Base-by-base conservation (phyloP, 2,113 vertebrate genomes). In the Microtus pennsylvanicus region DNA sequence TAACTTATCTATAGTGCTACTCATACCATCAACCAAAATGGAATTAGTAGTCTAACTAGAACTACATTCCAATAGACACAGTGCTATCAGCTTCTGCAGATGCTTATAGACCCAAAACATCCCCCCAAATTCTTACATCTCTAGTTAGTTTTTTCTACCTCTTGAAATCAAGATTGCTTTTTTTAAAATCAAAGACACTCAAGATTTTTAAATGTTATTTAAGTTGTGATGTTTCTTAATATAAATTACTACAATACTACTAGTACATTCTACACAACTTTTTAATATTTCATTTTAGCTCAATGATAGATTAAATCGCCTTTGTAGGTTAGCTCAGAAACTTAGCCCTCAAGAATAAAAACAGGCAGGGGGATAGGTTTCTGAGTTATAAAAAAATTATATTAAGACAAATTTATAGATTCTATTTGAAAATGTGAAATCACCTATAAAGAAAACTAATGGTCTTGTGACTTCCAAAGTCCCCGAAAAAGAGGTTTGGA, bases 171-270 rank as follows among this genome's bases (percentile, higher is more conserved):
- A 76, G 58, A 74, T 6, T 86, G 7, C 33, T 50, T 61, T 87
- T 67, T 95, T 65, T 47, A 1, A 72, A 70, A 80, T 80, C 38
- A 87, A 70, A 91, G 5, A 21, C 21, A 74, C 10, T 63, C 38
- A 74, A 72, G 33, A 91, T 72, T 91, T 90, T 91, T 52, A 91
- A 90, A 87, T 42, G 55, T 47, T 87, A 55, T 47, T 78, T 90
- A 52, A 58, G 38, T 16, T 65, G 17, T 47, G 42, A 63, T 55
- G 45, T 16, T 74, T 77, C 42, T 70, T 78, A 77, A n/a, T n/a
- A 16, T 90, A 65, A 75, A 55, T 80, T 70, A 50, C 38, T 87
- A 87, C 33, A 86, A 78, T 42, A 75, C 22, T 92, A 35, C 21
- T 65, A 81, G 45, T 4, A 95, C 16, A 42, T 82, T 52, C 72